Conservation (phyloP, 2,113 vertebrate genomes). For the Cyphomyrus discorhynchus region DNA sequence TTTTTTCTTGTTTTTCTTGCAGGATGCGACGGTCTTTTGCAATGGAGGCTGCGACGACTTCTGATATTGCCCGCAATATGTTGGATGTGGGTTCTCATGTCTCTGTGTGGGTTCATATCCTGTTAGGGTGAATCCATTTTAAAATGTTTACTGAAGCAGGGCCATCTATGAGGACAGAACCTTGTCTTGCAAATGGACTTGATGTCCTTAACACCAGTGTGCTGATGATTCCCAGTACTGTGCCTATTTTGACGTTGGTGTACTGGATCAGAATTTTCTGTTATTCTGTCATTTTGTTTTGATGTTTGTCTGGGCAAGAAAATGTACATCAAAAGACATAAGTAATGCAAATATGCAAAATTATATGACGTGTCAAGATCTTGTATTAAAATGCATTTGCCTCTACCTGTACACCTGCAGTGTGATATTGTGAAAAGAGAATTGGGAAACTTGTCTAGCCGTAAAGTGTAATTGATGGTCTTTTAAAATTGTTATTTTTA, state of each 20-base stretch:
- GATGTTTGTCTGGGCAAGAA: not conserved
- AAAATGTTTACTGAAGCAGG: not conserved
- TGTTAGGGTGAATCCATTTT: not conserved
- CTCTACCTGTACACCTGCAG: not conserved
- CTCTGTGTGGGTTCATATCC: conserved; percentile 43
- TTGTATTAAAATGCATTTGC: not conserved
- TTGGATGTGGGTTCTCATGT: conserved; percentile 32
- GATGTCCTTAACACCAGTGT: not conserved
- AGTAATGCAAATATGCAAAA: not conserved
- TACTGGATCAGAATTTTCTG: not conserved
- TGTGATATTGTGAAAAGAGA: not conserved
- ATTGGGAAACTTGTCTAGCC: not conserved
- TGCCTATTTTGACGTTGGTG: not conserved
- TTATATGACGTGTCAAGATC: not conserved
- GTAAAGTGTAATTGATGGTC: not conserved
- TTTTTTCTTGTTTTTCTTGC: conserved; percentile 34
- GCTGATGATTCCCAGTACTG: not conserved
- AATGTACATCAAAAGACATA: not conserved
- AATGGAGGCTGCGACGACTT: conserved; percentile 93
- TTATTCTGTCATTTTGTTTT: not conserved
- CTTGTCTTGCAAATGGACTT: not conserved
- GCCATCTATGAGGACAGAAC: not conserved
- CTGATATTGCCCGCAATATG: conserved; percentile 83
- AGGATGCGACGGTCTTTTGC: conserved; percentile 96
- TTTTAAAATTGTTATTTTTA: not conserved